Evolutionary conservation across 2,797 vertebrate genomes (phyloP).

Genomic region (Fundulus diaphanus): DNA sequence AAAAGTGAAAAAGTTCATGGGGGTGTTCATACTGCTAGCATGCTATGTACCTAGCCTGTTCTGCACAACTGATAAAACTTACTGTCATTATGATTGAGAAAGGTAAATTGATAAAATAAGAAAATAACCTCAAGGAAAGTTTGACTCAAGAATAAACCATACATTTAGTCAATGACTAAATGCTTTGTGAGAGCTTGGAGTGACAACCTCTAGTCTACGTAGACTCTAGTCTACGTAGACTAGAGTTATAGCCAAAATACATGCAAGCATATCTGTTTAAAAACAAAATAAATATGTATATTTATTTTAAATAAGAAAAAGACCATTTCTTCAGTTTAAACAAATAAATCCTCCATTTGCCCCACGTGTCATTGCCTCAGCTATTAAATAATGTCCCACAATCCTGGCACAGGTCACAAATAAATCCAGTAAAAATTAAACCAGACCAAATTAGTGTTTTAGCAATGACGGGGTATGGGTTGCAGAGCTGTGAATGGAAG

Average conservation of each 20-base stretch:
- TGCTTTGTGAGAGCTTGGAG: too few species aligned
- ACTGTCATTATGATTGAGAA: background rate
- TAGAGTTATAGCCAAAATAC: background rate
- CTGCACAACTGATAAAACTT: background rate
- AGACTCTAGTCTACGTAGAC: too few species aligned
- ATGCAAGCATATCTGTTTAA: background rate
- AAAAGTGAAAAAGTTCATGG: background rate
- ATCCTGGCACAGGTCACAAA: background rate
- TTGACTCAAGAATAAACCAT: background rate
- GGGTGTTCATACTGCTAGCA: background rate
- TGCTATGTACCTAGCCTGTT: background rate
- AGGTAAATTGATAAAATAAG: too few species aligned
- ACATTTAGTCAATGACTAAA: too few species aligned
- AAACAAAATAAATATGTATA: background rate
- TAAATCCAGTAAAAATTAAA: background rate
- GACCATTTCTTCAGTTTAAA: too few species aligned
- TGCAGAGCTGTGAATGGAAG: background rate
- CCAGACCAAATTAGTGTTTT: background rate
- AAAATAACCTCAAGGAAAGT: background rate
- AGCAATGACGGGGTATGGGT: slow-evolving; percentile 9
- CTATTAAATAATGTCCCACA: background rate
- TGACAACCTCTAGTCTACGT: too few species aligned
- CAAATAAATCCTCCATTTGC: background rate
- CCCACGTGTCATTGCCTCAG: background rate
- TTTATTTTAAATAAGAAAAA: too few species aligned